These are phyloP conservation scores for Crypturellus tataupa DNA, from an alignment of 2,797 vertebrate species.

Conservation along the genomic window DNA sequence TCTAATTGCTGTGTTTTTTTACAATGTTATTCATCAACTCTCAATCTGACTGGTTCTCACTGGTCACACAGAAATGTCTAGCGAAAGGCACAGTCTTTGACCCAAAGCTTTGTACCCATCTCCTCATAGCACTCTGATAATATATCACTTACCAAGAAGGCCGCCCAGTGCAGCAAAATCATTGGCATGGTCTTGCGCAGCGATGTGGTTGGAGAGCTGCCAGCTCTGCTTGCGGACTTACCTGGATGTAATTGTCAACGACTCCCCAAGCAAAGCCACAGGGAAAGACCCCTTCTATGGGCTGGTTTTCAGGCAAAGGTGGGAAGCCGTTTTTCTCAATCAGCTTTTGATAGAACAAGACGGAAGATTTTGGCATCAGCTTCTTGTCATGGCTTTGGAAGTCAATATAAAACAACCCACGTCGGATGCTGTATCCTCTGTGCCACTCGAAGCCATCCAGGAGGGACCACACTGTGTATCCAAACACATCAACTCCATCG, in stretches of 20 bases:
- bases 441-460: slow-evolving; percentile 97
- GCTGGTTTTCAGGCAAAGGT: slow-evolving; percentile 89
- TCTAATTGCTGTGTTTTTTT: neutral
- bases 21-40: neutral
- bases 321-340: slow-evolving; percentile 95
- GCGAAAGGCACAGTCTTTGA: neutral
- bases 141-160: neutral
- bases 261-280: slow-evolving; percentile 95
- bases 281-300: slow-evolving; percentile 88
- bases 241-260: slow-evolving; percentile 92
- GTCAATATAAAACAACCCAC: slow-evolving; percentile 94
- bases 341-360: slow-evolving; percentile 92
- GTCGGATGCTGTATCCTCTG: slow-evolving; percentile 90
- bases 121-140: neutral
- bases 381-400: slow-evolving; percentile 92
- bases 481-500: slow-evolving; percentile 90
- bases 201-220: slow-evolving; percentile 14
- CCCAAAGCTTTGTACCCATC: neutral
- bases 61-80: neutral
- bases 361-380: slow-evolving; percentile 93
- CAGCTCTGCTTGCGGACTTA: slow-evolving; percentile 71
- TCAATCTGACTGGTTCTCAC: neutral
- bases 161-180: neutral
- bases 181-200: neutral
- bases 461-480: slow-evolving; percentile 97